Evolutionary conservation across 2,113 vertebrate species (phyloP).

Genomic region (Syngnathus typhle): DNA sequence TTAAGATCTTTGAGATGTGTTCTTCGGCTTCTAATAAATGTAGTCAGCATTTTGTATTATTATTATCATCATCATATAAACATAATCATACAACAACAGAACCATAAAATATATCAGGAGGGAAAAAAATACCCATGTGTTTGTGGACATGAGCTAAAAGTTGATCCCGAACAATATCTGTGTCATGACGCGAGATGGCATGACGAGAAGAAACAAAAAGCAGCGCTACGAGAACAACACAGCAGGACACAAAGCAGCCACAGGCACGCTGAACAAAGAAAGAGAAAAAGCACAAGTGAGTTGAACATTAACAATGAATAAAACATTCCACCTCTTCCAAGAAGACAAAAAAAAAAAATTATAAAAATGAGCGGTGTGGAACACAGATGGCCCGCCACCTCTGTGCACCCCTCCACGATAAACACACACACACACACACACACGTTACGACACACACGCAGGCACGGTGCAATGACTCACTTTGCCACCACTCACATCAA

Average conservation of each 20-base stretch:
- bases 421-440: slow-evolving; percentile 28
- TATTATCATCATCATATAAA: too few relatives aligned
- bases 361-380: slow-evolving; percentile 66
- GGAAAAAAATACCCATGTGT: neutral
- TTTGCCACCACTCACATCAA: slow-evolving; percentile 99
- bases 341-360: slow-evolving; percentile 48
- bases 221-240: slow-evolving; percentile 37
- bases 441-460: slow-evolving; percentile 63
- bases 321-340: slow-evolving; percentile 62
- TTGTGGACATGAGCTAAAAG: slow-evolving; percentile 36
- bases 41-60: too few relatives aligned
- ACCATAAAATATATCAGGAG: slow-evolving; percentile 6
- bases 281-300: slow-evolving; percentile 67
- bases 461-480: slow-evolving; percentile 97
- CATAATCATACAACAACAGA: slow-evolving; percentile 19
- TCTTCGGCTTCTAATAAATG: too few relatives aligned
- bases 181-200: slow-evolving; percentile 41
- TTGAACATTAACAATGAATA: slow-evolving; percentile 67
- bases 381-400: slow-evolving; percentile 82
- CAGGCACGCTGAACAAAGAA: slow-evolving; percentile 52
- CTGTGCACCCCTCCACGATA: slow-evolving; percentile 82
- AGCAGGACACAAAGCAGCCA: slow-evolving; percentile 76
- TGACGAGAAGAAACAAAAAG: slow-evolving; percentile 23
- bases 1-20: too few relatives aligned
- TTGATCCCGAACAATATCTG: slow-evolving; percentile 88